Conservation (phyloP, 2,888 invertebrate genomes). For the Furcula furcula region DNA sequence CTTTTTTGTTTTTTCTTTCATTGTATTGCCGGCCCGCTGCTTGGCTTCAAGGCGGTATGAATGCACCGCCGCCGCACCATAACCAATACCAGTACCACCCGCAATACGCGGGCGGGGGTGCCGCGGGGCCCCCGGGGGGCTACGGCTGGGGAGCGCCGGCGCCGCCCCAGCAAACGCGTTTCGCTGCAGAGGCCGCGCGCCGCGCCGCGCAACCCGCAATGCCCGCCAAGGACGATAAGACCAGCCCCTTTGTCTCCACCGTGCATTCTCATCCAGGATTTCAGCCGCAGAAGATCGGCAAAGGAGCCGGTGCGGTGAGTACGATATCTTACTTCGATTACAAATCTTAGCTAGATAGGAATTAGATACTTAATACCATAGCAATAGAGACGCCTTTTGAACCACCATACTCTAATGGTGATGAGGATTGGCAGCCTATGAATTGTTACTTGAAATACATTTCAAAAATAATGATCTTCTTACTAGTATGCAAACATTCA, state of each 20-base stretch:
- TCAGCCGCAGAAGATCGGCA: constrained; percentile 96
- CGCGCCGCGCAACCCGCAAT: constrained; percentile 46
- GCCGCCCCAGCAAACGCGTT: constrained; percentile 68
- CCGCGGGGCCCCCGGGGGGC: constrained; percentile 53
- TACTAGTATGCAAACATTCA: too few relatives aligned
- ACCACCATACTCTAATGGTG: too few relatives aligned
- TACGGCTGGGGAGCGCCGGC: constrained; percentile 49
- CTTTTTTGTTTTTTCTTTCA: constrained; percentile 80
- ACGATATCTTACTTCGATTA: too few relatives aligned
- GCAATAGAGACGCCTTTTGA: too few relatives aligned
- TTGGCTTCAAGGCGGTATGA: constrained; percentile 82
- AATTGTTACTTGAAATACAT: too few relatives aligned
- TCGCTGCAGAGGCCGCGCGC: constrained; percentile 76
- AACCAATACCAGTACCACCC: constrained; percentile 80
- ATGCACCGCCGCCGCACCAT: constrained; percentile 80
- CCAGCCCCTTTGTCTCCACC: constrained; percentile 93
- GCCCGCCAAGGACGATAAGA: constrained; percentile 82
- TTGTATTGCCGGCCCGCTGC: constrained; percentile 79
- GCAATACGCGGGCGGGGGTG: constrained; percentile 70
- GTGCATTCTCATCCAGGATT: constrained; percentile 96
- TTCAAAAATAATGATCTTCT: too few relatives aligned
- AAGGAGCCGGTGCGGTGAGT: constrained; percentile 83
- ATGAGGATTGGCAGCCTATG: too few relatives aligned
- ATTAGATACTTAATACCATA: too few relatives aligned
- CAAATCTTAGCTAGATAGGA: too few relatives aligned